Evolutionary conservation across 2,888 invertebrate genomes (phyloP).

Genomic region (Brenthis hecate): DNA sequence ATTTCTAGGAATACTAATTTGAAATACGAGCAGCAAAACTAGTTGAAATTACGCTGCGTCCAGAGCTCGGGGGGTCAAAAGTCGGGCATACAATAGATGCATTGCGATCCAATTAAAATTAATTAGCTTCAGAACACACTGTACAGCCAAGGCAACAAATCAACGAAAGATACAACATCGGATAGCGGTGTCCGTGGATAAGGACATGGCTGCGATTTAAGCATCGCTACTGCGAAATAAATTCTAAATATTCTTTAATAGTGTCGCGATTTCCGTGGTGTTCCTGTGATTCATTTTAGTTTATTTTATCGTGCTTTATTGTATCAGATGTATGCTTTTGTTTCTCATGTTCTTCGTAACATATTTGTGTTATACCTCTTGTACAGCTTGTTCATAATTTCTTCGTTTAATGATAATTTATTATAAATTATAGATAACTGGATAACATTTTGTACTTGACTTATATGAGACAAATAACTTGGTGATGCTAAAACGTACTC

Average conservation of each 20-base stretch:
- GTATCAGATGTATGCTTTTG: constrained; percentile 35
- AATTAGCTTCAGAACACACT: constrained; percentile 76
- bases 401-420: constrained; percentile 7
- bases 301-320: constrained; percentile 35
- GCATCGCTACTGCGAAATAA: constrained; percentile 46
- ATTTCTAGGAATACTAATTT: constrained; percentile 36
- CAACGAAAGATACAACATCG: constrained; percentile 71
- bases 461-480: no score
- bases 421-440: no score
- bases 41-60: constrained; percentile 48
- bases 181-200: constrained; percentile 63
- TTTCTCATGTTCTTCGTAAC: constrained; percentile 30
- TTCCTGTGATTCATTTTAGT: constrained; percentile 31
- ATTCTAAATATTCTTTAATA: constrained; percentile 47
- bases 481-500: no score
- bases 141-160: constrained; percentile 72
- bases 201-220: constrained; percentile 53
- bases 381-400: constrained; percentile 11
- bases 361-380: constrained; percentile 31
- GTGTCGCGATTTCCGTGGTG: constrained; percentile 45
- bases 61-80: constrained; percentile 62
- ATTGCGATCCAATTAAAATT: constrained; percentile 75
- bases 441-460: no score
- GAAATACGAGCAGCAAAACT: constrained; percentile 38
- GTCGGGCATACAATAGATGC: constrained; percentile 54